phyloP scores from a whole-genome alignment of 1,140 invertebrate species.

The Papilio polyxenes region DNA sequence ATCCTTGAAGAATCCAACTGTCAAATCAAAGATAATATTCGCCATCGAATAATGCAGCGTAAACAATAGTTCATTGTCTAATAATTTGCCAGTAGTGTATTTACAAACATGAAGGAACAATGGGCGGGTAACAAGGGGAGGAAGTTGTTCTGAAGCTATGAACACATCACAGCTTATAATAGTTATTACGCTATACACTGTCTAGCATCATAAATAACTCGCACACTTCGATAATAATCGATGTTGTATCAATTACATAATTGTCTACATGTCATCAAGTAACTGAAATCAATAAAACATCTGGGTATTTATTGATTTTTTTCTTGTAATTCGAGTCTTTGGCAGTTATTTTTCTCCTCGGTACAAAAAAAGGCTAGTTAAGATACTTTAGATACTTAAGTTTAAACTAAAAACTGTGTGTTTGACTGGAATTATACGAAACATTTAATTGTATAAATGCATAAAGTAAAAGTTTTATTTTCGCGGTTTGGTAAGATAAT shows the following conservation, averaged over 20 bases:
- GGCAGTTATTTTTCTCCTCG: too few species aligned
- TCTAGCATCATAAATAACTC: conserved; percentile 2
- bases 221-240: neutral
- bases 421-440: too few species aligned
- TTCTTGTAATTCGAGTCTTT: neutral
- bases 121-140: conserved; percentile 54
- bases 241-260: conserved; percentile 16
- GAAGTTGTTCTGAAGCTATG: conserved; percentile 58
- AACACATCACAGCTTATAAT: conserved; percentile 38
- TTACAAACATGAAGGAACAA: conserved; percentile 67
- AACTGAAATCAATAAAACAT: neutral
- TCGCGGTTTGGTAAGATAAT: too few species aligned
- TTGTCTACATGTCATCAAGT: neutral
- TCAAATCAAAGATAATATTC: conserved; percentile 35
- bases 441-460: too few species aligned
- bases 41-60: conserved; percentile 41
- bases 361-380: too few species aligned
- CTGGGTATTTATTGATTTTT: neutral
- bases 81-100: conserved; percentile 57
- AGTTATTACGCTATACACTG: conserved; percentile 25
- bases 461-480: too few species aligned
- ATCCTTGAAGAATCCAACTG: conserved; percentile 25
- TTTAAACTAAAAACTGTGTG: too few species aligned
- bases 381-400: too few species aligned
- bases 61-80: conserved; percentile 68